Base-by-base conservation (phyloP, 1,140 invertebrate species). In the Lepidurus arcticus region DNA sequence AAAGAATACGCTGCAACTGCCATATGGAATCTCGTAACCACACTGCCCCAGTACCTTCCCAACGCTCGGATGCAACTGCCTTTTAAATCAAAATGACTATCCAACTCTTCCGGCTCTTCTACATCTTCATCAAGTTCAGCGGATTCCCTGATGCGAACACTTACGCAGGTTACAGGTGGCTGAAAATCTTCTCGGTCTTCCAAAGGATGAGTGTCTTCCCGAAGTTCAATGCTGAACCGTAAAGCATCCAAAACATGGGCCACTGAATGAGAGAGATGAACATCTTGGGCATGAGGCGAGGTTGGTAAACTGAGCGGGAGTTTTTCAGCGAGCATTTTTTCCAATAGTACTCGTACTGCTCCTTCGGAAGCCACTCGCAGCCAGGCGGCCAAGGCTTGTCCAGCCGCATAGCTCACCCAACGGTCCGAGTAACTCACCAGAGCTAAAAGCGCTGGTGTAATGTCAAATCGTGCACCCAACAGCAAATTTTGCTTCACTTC, bases 181-280 rank as follows among this genome's bases (percentile, higher is more conserved):
- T 42, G 65, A 13, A 44, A 75, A 11, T 74, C 44, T 16, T 76
- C 77, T 42, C 26, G 26, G 34, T 45, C 47, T 80, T 78, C 73
- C 74, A 47, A 16, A 42, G 44, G 78, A 74, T 73, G 78, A 7
- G 47, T 74, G 53, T 75, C 24, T 21, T 78, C 78, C 53, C 75
- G 76, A 9, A 47, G 44, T 77, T 95, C 93, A 1, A 95, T 91
- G 79, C 95, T 91, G 78, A 92, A 88, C 82, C 93, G 93, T 65
- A 95, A 90, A 65, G 94, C 90, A 82, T 95, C 93, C 80, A 95
- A 85, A 76, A 91, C 92, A 83, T 94, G 94, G 80, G 92, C 90
- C 84, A 94, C 92, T 85, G 91, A 91, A 47, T 89, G 85, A 82
- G 90, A 90, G 79, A 78, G 77, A 76, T 73, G 74, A 13, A 73